Evolutionary conservation across 2,888 invertebrate species (phyloP), one percentile per base, ranked within the genome.

Genomic region (Zonitis immaculata): DNA sequence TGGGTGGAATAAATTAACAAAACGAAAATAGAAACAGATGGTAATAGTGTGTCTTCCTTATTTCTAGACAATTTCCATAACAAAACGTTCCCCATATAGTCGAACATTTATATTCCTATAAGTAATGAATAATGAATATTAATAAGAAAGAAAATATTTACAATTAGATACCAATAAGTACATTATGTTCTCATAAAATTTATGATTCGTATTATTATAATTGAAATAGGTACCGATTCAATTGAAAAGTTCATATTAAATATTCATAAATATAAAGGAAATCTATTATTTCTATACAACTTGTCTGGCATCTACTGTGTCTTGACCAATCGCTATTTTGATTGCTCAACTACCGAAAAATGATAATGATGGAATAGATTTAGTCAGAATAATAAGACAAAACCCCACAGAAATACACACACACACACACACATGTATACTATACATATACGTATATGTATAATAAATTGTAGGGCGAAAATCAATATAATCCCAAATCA

Each of bases 81-180:
- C 52, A 56, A 52, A 56, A 49, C 52, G 46, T 51, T 51, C 42
- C 48, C 16, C 46, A 52, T 47, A 47, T 56, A 56, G 28, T 43
- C 45, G 32, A 44, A 51, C 48, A 56, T 30, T 52, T 50, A 50
- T 56, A 56, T 56, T 56, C 49, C n/a, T n/a, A n/a, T n/a, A n/a
- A n/a, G n/a, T 56, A 56, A 56, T 56, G 56, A 56, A 52, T 44
- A 56, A 56, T 16, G 9, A 16, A 27, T 49, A 56, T 48, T 52
- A 48, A 56, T n/a, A n/a, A n/a, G n/a, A n/a, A n/a, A n/a, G n/a
- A 52, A 50, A 45, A 50, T 50, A 56, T 56, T 56, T 56, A 50
- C 47, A 50, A 52, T 47, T 47, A 52, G 18, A 56, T 52, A 56
- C 56, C 56, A 56, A 56, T 56, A 56, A 56, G 52, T 52, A n/a